Evolutionary conservation across 2,888 invertebrate species (phyloP).

Genomic region (Lymantria monacha): DNA sequence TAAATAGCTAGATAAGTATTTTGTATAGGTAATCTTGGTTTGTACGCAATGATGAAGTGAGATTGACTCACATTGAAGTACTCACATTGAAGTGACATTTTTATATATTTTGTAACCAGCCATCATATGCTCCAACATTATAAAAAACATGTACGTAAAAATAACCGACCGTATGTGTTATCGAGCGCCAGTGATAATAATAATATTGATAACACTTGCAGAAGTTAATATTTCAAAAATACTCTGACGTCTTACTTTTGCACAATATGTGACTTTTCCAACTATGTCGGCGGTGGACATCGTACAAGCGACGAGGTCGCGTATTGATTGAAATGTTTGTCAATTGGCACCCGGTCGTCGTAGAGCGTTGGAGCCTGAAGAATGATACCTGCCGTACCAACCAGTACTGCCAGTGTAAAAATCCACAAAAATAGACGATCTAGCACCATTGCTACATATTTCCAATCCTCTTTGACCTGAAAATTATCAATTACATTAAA

Average conservation of each 20-base stretch:
- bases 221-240: not conserved
- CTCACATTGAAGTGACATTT: too few species aligned
- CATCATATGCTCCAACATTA: too few species aligned
- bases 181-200: too few species aligned
- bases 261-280: constrained; percentile 10
- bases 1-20: too few species aligned
- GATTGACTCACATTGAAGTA: too few species aligned
- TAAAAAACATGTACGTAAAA: too few species aligned
- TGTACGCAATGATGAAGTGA: too few species aligned
- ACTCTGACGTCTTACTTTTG: constrained; percentile 17
- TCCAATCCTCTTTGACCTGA: constrained; percentile 98
- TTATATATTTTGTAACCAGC: too few species aligned
- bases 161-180: too few species aligned
- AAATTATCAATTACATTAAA: not conserved
- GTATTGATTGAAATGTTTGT: constrained; percentile 92
- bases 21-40: too few species aligned
- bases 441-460: constrained; percentile 98
- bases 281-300: constrained; percentile 86
- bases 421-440: constrained; percentile 98
- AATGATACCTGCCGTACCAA: constrained; percentile 96
- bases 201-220: too few species aligned
- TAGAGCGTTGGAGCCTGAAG: constrained; percentile 97
- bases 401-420: constrained; percentile 96
- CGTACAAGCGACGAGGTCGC: constrained; percentile 90
- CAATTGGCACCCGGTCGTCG: constrained; percentile 94